Base-by-base conservation (phyloP, 2,797 vertebrate species). In the Sebastes reedi region DNA sequence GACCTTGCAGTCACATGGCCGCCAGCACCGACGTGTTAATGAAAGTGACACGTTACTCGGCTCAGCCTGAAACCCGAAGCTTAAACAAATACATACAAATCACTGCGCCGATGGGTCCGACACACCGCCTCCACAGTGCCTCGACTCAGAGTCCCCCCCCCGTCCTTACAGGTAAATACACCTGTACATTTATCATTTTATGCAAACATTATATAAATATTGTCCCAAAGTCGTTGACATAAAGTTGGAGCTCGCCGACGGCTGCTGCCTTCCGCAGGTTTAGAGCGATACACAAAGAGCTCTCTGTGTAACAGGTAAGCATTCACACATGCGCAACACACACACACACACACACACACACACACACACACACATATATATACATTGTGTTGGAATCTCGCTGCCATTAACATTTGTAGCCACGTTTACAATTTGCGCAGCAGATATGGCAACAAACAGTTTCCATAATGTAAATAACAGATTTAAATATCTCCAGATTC, bases 161-260 rank as follows among this genome's bases (percentile, higher is more conserved):
- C 46, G 22, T 60, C 76, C 25, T 25, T 74, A 36, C 93, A 93
- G 91, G 90, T 94, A 95, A 94, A 95, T 89, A 95, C 92, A 95
- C 94, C 91, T 95, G 92, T 81, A 89, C 92, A 85, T 94, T 91
- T 90, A 89, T 81, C 88, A 89, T 82, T 85, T 89, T 81, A 91
- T 88, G 88, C 91, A 89, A 94, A 92, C 91, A 59, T 88, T 94
- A 81, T 75, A 88, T 94, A 91, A 95, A 95, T 89, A 92, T 85
- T 90, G 85, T 86, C 88, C 80, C 71, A 78, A 77, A 90, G 88
- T 67, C 55, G 77, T 62, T 91, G 92, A 93, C 88, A 90, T 85
- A 73, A 77, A 94, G 89, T 87, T 89, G 90, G 92, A 91, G 77
- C 36, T 39, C 8, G 55, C 76, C 36, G 85, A 73, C 77, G 75